These are phyloP conservation scores for Sinelater perroti DNA, from an alignment of 2,888 invertebrate genomes.

Conservation along the genomic window DNA sequence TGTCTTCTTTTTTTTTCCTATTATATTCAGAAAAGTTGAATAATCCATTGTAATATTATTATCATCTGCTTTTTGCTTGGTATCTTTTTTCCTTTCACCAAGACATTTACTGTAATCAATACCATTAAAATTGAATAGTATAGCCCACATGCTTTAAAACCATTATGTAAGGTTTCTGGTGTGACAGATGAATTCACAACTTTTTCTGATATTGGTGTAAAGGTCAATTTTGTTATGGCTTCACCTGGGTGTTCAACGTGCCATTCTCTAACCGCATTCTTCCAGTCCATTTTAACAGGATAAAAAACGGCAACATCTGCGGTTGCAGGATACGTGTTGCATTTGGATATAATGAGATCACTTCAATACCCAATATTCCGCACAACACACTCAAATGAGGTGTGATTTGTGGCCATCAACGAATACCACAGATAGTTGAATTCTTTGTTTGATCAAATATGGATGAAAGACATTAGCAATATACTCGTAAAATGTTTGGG, in stretches of 20 bases:
- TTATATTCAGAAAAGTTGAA: no score
- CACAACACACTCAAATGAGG: constrained; percentile 45
- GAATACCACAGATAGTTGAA: constrained; percentile 47
- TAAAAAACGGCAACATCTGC: constrained; percentile 49
- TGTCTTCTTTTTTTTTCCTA: no score
- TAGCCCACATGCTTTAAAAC: constrained; percentile 42
- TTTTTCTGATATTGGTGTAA: constrained; percentile 40
- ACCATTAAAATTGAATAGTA: no score
- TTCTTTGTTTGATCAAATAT: constrained; percentile 38
- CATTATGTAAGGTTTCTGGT: constrained; percentile 39
- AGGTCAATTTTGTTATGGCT: constrained; percentile 36
- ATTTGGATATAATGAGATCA: constrained; percentile 48
- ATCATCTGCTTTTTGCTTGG: no score
- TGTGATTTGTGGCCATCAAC: constrained; percentile 48
- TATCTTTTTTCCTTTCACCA: no score
- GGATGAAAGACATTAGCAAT: constrained; percentile 47
- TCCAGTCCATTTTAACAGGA: constrained; percentile 41
- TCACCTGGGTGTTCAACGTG: no score
- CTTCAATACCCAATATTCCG: constrained; percentile 41
- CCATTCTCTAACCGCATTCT: no score
- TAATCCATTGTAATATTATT: no score
- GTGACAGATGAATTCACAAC: constrained; percentile 22
- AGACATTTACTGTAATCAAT: no score
- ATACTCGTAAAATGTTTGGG: constrained; percentile 49
- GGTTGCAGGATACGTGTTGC: constrained; percentile 48